These are phyloP conservation scores for Oligia fasciuncula DNA, from an alignment of 2,888 invertebrate species.

Conservation along the genomic window DNA sequence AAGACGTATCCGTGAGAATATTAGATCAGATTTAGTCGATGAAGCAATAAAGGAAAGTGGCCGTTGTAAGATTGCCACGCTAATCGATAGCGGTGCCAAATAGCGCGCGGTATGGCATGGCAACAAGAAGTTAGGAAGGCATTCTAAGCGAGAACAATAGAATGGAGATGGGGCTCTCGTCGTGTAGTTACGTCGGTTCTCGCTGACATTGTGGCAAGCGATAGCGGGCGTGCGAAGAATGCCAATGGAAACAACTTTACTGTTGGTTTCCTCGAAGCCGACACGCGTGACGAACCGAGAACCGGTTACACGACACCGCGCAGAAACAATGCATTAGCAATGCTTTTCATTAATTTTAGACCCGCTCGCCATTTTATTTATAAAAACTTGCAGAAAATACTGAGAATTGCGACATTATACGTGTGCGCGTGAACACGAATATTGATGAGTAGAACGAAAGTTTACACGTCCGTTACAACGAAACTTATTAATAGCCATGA, in stretches of 20 bases:
- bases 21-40: constrained; percentile 71
- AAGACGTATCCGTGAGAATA: constrained; percentile 71
- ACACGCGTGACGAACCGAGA: constrained; percentile 84
- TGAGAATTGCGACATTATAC: constrained; percentile 64
- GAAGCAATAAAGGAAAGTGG: constrained; percentile 78
- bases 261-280: constrained; percentile 86
- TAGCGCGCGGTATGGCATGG: constrained; percentile 73
- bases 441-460: constrained; percentile 69
- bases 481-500: constrained; percentile 67
- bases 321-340: constrained; percentile 84
- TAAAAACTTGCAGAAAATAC: constrained; percentile 72
- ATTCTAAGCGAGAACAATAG: constrained; percentile 73
- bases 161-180: constrained; percentile 77
- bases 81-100: constrained; percentile 73
- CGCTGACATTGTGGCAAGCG: constrained; percentile 76
- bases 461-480: constrained; percentile 67
- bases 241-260: constrained; percentile 84
- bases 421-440: constrained; percentile 62
- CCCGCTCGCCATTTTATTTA: constrained; percentile 73
- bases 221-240: constrained; percentile 84
- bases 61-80: constrained; percentile 67
- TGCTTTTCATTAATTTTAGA: constrained; percentile 83
- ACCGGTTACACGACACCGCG: constrained; percentile 85
- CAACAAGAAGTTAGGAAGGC: constrained; percentile 69
- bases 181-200: constrained; percentile 68